These are phyloP conservation scores for Menidia menidia DNA, from an alignment of 2,797 vertebrate genomes.

Conservation along the genomic window DNA sequence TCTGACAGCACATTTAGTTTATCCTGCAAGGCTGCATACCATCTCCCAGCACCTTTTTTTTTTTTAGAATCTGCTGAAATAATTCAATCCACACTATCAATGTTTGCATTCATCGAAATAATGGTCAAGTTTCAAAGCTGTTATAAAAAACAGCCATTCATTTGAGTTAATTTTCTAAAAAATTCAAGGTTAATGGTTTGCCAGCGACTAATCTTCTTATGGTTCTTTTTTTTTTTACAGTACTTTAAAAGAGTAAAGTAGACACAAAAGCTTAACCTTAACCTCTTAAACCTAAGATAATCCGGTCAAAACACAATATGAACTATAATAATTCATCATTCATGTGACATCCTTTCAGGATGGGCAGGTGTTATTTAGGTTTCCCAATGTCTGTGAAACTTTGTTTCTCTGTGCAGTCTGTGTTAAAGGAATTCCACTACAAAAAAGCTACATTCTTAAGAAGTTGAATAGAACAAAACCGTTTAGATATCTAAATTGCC, in stretches of 20 bases:
- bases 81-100: constrained; percentile 4
- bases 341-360: no score
- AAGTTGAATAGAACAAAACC: neutral
- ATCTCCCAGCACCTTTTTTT: constrained; percentile 18
- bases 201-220: neutral
- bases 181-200: neutral
- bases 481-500: neutral
- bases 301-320: constrained; percentile 17
- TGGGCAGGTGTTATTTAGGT: no score
- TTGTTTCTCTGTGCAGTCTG: neutral
- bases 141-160: neutral
- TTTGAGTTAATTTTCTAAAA: neutral
- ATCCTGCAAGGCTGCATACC: constrained; percentile 27
- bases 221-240: neutral
- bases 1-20: constrained; percentile 37
- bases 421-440: neutral
- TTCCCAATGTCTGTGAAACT: neutral
- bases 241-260: no score
- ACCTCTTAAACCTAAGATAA: neutral
- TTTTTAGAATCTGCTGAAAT: constrained; percentile 19
- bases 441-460: neutral
- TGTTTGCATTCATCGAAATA: neutral
- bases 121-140: constrained; percentile 4
- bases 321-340: constrained; percentile 17
- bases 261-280: no score